A percentile compares a stretch with the other conserved stretches of the same genome.
Evolutionary conservation across 1,140 invertebrate species (phyloP).

Genomic region (Cotesia chilonis): DNA sequence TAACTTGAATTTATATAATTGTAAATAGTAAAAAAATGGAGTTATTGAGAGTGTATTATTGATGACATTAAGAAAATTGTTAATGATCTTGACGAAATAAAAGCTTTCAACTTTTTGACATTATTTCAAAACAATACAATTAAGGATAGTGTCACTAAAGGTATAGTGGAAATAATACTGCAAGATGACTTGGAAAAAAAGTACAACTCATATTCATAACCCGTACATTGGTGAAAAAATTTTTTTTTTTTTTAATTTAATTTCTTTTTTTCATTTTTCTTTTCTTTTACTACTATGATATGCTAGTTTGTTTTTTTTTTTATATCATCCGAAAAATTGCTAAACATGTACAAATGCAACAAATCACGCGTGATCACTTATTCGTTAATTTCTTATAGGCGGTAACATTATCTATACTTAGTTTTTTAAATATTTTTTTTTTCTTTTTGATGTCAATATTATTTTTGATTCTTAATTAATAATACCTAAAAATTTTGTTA

Average conservation of each 20-base stretch:
- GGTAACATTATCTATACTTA: constrained; percentile 54
- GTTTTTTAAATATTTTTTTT: constrained; percentile 30
- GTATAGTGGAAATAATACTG: constrained; percentile 18
- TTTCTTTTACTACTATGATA: constrained; percentile 48
- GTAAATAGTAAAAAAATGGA: too few relatives aligned
- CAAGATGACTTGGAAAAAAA: constrained; percentile 48
- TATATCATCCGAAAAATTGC: constrained; percentile 46
- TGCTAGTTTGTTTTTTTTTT: constrained; percentile 47
- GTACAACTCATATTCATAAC: constrained; percentile 47
- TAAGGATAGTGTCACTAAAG: not conserved
- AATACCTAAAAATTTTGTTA: constrained; percentile 54
- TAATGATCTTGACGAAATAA: too few relatives aligned
- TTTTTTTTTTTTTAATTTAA: constrained; percentile 31
- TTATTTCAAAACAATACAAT: too few relatives aligned
- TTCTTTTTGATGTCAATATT: constrained; percentile 37
- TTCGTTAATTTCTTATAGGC: constrained; percentile 53
- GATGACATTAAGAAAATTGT: too few relatives aligned
- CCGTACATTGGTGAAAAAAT: constrained; percentile 54
- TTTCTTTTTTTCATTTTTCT: constrained; percentile 14
- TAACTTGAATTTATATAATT: constrained; percentile 54
- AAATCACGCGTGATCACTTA: constrained; percentile 55
- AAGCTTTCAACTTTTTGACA: too few relatives aligned
- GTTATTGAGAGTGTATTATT: too few relatives aligned
- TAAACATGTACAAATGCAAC: constrained; percentile 56
- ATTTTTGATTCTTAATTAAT: constrained; percentile 51